Evolutionary conservation across 2,113 vertebrate species (phyloP).

Genomic region (Natator depressus): DNA sequence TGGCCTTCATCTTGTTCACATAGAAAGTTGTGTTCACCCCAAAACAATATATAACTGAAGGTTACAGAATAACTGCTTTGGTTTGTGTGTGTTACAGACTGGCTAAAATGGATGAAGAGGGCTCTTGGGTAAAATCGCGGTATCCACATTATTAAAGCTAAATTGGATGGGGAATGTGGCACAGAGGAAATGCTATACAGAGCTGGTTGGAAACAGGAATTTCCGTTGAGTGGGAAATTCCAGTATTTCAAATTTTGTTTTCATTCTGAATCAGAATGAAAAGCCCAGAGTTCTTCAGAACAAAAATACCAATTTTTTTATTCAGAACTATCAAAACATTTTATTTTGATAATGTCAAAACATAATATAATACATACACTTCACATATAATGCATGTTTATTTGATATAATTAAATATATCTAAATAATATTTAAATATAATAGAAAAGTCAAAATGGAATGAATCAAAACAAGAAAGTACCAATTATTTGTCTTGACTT

Average conservation of each 20-base stretch:
- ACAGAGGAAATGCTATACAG: background rate
- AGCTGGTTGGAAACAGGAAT: background rate
- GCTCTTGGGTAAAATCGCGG: slow-evolving; percentile 24
- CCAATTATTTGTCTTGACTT: background rate
- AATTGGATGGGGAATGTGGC: background rate
- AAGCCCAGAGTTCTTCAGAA: background rate
- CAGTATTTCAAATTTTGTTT: background rate
- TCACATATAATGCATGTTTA: background rate
- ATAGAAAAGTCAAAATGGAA: background rate
- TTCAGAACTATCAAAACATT: background rate
- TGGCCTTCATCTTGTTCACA: slow-evolving; percentile 33
- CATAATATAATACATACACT: background rate
- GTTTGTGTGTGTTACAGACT: slow-evolving; percentile 34
- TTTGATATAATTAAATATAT: background rate
- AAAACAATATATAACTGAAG: background rate
- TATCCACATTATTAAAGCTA: background rate
- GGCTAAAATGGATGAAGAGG: slow-evolving; percentile 41
- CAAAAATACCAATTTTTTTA: background rate
- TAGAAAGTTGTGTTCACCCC: background rate
- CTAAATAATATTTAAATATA: background rate
- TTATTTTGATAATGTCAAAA: background rate
- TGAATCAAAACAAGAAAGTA: background rate
- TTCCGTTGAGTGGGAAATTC: background rate
- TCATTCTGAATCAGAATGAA: background rate
- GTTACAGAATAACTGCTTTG: slow-evolving; percentile 8